phyloP scores from a whole-genome alignment of 1,140 invertebrate species.

The Aphis gossypii region DNA sequence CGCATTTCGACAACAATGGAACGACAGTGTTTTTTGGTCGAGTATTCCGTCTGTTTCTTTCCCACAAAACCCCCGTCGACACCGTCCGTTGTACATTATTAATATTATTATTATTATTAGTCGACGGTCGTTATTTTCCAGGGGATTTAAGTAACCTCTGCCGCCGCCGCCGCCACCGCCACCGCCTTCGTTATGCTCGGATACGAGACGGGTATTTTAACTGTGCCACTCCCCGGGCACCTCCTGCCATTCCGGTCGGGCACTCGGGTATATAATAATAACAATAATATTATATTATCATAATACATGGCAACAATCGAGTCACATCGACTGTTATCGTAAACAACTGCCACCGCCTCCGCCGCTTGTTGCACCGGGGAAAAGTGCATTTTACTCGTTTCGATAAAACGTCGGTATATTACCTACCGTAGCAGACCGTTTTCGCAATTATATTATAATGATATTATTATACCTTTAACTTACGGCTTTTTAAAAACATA shows the following conservation, averaged over 20 bases:
- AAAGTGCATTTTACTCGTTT: conserved; percentile 29
- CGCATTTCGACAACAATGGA: background rate
- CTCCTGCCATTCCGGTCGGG: background rate
- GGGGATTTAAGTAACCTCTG: background rate
- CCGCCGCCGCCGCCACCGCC: no score
- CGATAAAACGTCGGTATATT: conserved; percentile 8
- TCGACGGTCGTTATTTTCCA: background rate
- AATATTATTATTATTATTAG: conserved; percentile 8
- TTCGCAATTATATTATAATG: background rate
- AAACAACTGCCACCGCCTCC: background rate
- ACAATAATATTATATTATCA: background rate
- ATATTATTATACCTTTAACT: background rate
- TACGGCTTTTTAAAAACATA: background rate
- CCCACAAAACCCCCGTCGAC: background rate
- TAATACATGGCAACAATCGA: background rate
- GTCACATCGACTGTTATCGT: background rate
- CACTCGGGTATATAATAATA: background rate
- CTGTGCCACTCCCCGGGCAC: background rate
- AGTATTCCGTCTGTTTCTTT: background rate
- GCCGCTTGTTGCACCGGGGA: background rate
- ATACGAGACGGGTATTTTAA: conserved; percentile 15
- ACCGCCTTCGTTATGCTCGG: background rate
- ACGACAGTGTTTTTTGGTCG: background rate
- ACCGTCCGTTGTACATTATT: background rate
- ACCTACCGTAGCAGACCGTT: background rate